phyloP scores from a whole-genome alignment of 2,797 vertebrate species.

The Girardinus metallicus region DNA sequence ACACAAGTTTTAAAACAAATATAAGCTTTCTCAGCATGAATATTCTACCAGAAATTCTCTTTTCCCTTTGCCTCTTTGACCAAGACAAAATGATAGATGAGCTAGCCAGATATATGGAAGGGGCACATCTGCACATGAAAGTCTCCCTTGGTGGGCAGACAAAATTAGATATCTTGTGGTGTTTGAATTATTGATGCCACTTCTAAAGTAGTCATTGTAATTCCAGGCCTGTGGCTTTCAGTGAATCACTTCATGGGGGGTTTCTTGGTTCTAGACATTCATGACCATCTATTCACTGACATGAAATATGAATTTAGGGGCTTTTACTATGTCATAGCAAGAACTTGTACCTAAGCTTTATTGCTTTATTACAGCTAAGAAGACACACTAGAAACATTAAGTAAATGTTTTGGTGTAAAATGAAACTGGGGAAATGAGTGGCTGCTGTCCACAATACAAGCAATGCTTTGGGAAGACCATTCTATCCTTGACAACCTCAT shows the following conservation, averaged over 20 bases:
- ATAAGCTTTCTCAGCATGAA: conserved; percentile 18
- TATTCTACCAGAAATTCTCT: conserved; percentile 24
- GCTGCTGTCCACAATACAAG: neutral
- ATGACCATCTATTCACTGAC: neutral
- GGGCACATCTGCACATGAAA: conserved; percentile 60
- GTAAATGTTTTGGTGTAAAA: neutral
- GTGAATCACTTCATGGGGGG: conserved; percentile 27
- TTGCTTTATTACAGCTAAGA: neutral
- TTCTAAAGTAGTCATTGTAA: conserved; percentile 48
- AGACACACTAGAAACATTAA: neutral
- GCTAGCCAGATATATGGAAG: conserved; percentile 30
- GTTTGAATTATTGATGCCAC: conserved; percentile 47
- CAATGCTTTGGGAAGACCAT: neutral
- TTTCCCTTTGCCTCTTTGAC: conserved; percentile 10
- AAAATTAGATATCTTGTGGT: conserved; percentile 44
- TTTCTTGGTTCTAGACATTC: conserved; percentile 19
- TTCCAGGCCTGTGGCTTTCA: conserved; percentile 45
- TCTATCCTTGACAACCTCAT: neutral
- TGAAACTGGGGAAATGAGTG: neutral
- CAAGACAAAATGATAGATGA: conserved; percentile 30
- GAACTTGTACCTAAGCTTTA: neutral
- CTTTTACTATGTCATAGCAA: neutral
- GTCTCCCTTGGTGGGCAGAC: conserved; percentile 52
- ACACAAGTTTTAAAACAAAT: conserved; percentile 15
- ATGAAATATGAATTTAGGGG: neutral